These are phyloP conservation scores for Cerastis rubricosa DNA, from an alignment of 2,888 invertebrate species.

Conservation along the genomic window DNA sequence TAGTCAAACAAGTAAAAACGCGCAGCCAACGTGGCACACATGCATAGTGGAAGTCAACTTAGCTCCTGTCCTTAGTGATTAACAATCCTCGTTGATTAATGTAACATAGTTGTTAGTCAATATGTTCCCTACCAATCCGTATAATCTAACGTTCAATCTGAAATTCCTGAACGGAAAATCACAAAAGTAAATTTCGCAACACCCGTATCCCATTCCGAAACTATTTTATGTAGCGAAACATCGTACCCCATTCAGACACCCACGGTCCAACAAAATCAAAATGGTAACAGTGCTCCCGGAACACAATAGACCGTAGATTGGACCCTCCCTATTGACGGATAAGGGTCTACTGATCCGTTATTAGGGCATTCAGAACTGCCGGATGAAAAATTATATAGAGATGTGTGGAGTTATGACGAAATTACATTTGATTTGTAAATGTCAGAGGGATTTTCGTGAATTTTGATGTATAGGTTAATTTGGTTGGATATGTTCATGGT, in stretches of 20 bases:
- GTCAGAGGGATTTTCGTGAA: conserved; percentile 19
- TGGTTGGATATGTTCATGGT: background rate
- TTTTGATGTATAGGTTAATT: conserved; percentile 25
- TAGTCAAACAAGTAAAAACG: background rate
- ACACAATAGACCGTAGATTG: conserved; percentile 66
- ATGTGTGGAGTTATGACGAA: conserved; percentile 25
- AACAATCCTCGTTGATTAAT: conserved; percentile 20
- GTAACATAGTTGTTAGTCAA: background rate
- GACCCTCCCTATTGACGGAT: conserved; percentile 56
- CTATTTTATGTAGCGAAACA: conserved; percentile 38
- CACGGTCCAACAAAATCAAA: conserved; percentile 40
- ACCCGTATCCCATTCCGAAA: conserved; percentile 19
- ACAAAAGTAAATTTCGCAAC: conserved; percentile 31
- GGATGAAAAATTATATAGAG: conserved; percentile 54
- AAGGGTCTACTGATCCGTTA: conserved; percentile 56
- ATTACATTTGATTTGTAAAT: conserved; percentile 23
- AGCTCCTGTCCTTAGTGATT: conserved; percentile 1
- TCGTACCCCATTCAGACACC: conserved; percentile 2
- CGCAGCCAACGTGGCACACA: background rate
- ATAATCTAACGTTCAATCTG: background rate
- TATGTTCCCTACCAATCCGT: background rate
- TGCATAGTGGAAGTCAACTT: background rate
- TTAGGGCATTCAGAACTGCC: conserved; percentile 56
- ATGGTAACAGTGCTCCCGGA: conserved; percentile 32
- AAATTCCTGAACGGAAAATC: background rate